phyloP scores from a whole-genome alignment of 2,888 invertebrate genomes.

The Sminthurides aquaticus region DNA sequence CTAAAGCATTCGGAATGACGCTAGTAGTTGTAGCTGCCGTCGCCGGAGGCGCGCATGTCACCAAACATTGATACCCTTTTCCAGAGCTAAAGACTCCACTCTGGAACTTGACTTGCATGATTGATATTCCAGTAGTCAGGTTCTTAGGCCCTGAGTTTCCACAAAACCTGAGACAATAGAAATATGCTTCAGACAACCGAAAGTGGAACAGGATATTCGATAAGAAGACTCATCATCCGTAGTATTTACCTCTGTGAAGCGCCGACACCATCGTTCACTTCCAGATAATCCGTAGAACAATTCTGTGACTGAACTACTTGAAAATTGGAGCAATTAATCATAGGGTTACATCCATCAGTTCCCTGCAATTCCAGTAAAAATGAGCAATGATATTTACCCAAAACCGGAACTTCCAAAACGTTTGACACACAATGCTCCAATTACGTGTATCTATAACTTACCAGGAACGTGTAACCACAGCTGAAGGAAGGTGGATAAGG shows the following conservation, averaged over 20 bases:
- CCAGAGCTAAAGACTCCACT: constrained; percentile 15
- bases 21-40: neutral
- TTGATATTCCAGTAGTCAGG: constrained; percentile 24
- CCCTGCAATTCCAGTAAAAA: constrained; percentile 26
- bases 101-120: constrained; percentile 25
- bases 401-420: no score
- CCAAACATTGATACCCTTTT: constrained; percentile 28
- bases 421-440: no score
- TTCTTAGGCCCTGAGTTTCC: constrained; percentile 31
- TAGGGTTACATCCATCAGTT: constrained; percentile 29
- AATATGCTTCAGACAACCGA: no score
- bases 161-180: constrained; percentile 33
- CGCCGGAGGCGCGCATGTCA: constrained; percentile 22
- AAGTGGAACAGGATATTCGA: no score
- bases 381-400: no score
- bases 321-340: constrained; percentile 30
- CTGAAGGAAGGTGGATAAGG: constrained; percentile 24
- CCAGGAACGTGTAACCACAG: constrained; percentile 31
- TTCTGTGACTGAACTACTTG: constrained; percentile 24
- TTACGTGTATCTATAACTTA: constrained; percentile 12
- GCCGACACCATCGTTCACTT: constrained; percentile 33
- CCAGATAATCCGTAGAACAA: constrained; percentile 28
- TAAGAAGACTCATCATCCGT: no score
- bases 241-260: constrained; percentile 29
- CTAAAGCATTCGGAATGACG: constrained; percentile 8